Base-by-base conservation (phyloP, 2,113 vertebrate genomes). In the Cyphomyrus plagiostoma region DNA sequence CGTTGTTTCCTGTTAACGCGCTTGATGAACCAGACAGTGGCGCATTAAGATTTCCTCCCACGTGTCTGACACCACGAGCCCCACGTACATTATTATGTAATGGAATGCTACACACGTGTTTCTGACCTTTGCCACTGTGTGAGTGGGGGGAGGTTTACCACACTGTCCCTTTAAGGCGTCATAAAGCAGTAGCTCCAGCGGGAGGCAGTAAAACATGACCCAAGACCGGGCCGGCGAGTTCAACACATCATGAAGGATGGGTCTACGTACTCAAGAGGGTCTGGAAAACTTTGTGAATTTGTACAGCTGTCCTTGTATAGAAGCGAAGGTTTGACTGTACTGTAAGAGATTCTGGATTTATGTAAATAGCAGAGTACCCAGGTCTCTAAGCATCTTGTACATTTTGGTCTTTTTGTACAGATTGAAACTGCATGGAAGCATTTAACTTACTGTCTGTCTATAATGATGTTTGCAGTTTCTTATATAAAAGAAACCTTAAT, bases 401-500 rank as follows among this genome's bases (percentile, higher is more conserved):
- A 53, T 39, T 87, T 56, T 50, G 4, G 26, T 21, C 26, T 89
- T 97, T 97, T 97, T 97, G 97, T 97, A 97, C 96, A 97, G 97
- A 97, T 93, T 95, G 97, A 96, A 96, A 96, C 96, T 97, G 97
- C 97, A 97, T 98, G 97, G 95, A 95, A 94, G 95, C 84, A 93
- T 93, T 97, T 98, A 97, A 97, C n/a, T 70, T 70, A 70, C 95
- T 97, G 96, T 97, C 96, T 95, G 96, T 97, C 97, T 97, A 96
- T 91, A 94, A 97, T 95, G 93, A 96, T 97, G 97, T 97, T 97
- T 96, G 96, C 95, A 96, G 96, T 98, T 98, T 97, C 97, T 97
- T 96, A 95, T 92, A 94, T 95, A 95, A 96, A 39, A 97, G 95
- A 95, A 94, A 93, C 94, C 92, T 90, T 94, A 94, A 93, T 94